Base-by-base conservation (phyloP, 1,140 invertebrate genomes). In the Neodiprion pinetum region DNA sequence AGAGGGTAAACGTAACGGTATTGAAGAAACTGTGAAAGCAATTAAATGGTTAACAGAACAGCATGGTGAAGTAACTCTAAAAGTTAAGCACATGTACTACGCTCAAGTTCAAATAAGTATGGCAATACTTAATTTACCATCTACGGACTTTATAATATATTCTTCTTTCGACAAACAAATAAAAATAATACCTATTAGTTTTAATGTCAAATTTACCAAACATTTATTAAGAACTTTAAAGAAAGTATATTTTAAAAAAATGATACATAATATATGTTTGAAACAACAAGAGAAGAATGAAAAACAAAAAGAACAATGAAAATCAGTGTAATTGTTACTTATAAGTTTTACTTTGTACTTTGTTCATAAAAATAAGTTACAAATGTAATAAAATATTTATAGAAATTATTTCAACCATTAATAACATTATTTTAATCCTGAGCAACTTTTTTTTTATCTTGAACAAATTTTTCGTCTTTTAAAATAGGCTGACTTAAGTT, bases 91-190 rank as follows among this genome's bases (percentile, higher is more conserved):
- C 48, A 28, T 21, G 21, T 75, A 75, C 50, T 72, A 72, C 69
- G 70, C 70, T 48, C 74, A 75, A 53, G 48, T 74, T 61, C 73
- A 70, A 61, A 14, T 74, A 9, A 49, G 68, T 9, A 75, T 75
- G 74, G 74, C 74, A 48, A 17, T 75, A 12, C 11, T 75, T 17
- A 75, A 75, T 72, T 12, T 75, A 72, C 17, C 53, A 61, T 17
- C 5, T 9, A 14, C 70, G 7, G 21, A 75, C 68, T 72, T 75
- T 7, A 14, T 75, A 12, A 67, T 75, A 17, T 75, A 72, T 69
- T 67, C 71, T 17, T 74, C 67, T 7, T 70, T 14, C 17, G 73
- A 69, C 53, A 53, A 53, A 14, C 68, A 48, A 11, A n/a, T 68
- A 2, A 61, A 70, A 50, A 70, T 50, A 17, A 61, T 74, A 10